These are phyloP conservation scores for Hydrotaea diabolus DNA, from an alignment of 2,888 invertebrate species.

Conservation along the genomic window DNA sequence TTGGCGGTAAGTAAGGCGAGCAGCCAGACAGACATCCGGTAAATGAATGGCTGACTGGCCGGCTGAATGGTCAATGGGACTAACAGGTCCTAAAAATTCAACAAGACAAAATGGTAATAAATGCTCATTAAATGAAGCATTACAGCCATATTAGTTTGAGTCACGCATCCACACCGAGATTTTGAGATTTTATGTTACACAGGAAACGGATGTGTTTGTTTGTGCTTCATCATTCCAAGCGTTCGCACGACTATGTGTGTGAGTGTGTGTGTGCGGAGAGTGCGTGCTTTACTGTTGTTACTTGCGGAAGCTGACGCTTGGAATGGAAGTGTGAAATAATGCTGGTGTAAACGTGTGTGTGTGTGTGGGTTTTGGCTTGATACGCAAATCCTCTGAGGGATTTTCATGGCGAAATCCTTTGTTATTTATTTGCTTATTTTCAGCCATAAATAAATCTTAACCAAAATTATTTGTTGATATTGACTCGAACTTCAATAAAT, in stretches of 20 bases:
- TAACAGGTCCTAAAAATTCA: constrained; percentile 45
- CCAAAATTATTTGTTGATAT: constrained; percentile 63
- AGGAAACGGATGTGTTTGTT: constrained; percentile 32
- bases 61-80: constrained; percentile 31
- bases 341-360: not conserved
- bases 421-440: constrained; percentile 61
- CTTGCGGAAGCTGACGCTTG: not conserved
- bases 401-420: constrained; percentile 54
- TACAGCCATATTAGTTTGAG: constrained; percentile 53
- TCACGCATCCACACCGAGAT: constrained; percentile 59
- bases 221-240: not conserved
- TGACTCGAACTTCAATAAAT: constrained; percentile 67
- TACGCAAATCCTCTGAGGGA: constrained; percentile 49
- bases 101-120: constrained; percentile 57
- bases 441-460: constrained; percentile 56
- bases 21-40: not conserved
- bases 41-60: not conserved
- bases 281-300: constrained; percentile 24
- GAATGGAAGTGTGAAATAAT: constrained; percentile 29
- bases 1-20: too few relatives aligned
- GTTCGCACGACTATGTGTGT: not conserved
- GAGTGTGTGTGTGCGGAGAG: not conserved
- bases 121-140: constrained; percentile 58
- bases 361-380: constrained; percentile 22
- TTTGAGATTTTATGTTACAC: constrained; percentile 43